Conservation (phyloP, 2,888 invertebrate genomes). For the Chymomyza procnemis region DNA sequence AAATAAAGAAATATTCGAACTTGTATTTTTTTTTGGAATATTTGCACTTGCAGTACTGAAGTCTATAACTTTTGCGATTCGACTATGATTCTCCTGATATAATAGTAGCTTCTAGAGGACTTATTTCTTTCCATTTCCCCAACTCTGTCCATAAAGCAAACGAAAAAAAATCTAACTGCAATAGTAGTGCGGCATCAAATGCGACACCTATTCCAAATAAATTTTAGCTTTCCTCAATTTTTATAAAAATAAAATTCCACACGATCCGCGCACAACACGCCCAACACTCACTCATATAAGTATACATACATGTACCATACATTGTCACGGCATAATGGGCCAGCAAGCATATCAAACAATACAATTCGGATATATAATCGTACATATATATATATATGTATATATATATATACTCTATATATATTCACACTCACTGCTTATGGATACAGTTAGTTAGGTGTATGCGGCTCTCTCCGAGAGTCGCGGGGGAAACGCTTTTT, state of each 20-base stretch:
- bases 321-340: constrained; percentile 24
- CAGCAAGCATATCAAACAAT: constrained; percentile 50
- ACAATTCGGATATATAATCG: too few relatives aligned
- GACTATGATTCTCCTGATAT: too few relatives aligned
- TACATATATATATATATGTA: too few relatives aligned
- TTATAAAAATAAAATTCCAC: constrained; percentile 72
- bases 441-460: background rate
- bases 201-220: constrained; percentile 62
- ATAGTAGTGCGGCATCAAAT: constrained; percentile 7
- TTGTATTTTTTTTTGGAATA: too few relatives aligned
- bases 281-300: constrained; percentile 8
- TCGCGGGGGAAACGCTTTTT: constrained; percentile 5
- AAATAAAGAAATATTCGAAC: too few relatives aligned
- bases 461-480: background rate
- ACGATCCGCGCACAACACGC: constrained; percentile 21
- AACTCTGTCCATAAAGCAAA: constrained; percentile 43
- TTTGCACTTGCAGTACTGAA: too few relatives aligned
- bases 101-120: too few relatives aligned
- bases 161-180: constrained; percentile 20
- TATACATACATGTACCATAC: background rate
- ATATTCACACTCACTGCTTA: background rate
- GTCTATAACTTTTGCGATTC: too few relatives aligned
- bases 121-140: too few relatives aligned
- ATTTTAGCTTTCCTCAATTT: constrained; percentile 69
- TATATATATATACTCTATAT: background rate